Evolutionary conservation across 1,140 invertebrate genomes (phyloP).

Genomic region (Zaprionus tsacasi): DNA sequence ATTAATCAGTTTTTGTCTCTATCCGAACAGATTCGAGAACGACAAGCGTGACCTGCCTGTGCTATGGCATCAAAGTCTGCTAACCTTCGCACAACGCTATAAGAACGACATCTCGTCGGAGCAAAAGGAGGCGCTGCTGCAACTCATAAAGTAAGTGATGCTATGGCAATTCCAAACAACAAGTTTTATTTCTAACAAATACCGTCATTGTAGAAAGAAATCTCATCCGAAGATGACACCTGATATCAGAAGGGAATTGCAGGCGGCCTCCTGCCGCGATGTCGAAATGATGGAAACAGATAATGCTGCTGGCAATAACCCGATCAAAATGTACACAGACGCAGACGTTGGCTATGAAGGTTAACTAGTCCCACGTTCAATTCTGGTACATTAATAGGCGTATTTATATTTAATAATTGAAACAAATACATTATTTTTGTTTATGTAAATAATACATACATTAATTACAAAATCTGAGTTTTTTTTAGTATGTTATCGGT

Average conservation of each 20-base stretch:
- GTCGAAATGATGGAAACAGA: constrained; percentile 86
- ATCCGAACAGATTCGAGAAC: constrained; percentile 89
- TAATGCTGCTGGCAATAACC: constrained; percentile 49
- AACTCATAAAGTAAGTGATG: constrained; percentile 87
- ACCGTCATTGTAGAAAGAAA: constrained; percentile 86
- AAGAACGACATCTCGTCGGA: constrained; percentile 97
- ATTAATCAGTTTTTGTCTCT: background rate
- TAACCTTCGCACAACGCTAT: constrained; percentile 98
- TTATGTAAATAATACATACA: constrained; percentile 53
- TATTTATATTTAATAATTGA: constrained; percentile 19
- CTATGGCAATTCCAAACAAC: background rate
- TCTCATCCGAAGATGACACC: constrained; percentile 92
- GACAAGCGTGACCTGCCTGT: constrained; percentile 95
- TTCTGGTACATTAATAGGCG: background rate
- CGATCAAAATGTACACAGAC: constrained; percentile 78
- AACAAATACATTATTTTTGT: constrained; percentile 19
- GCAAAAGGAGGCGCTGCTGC: constrained; percentile 94
- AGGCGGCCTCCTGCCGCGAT: constrained; percentile 93
- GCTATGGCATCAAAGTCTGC: constrained; percentile 97
- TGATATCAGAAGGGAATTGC: constrained; percentile 93
- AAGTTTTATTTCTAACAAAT: background rate
- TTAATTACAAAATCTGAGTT: background rate
- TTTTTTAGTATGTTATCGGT: background rate
- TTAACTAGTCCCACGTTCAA: background rate
- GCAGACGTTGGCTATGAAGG: constrained; percentile 71